phyloP scores from a whole-genome alignment of 2,888 invertebrate genomes.

The Augiades crinisus region DNA sequence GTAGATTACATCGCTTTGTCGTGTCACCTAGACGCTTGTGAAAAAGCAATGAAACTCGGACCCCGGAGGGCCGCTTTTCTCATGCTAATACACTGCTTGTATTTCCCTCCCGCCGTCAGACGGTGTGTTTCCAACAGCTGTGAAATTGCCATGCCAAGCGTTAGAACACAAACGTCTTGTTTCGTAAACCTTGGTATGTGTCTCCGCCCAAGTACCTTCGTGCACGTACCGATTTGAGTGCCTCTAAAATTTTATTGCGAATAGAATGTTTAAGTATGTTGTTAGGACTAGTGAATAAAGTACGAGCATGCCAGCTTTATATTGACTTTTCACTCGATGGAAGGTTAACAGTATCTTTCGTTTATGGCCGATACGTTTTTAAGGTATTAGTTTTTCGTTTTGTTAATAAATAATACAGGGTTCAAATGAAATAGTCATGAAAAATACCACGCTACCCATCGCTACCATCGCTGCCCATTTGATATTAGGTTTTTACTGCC shows the following conservation, averaged over 20 bases:
- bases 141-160: constrained; percentile 63
- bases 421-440: too few relatives aligned
- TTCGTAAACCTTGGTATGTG: constrained; percentile 28
- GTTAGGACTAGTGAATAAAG: constrained; percentile 23
- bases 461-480: too few relatives aligned
- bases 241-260: constrained; percentile 27
- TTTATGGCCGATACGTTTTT: neutral
- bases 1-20: constrained; percentile 28
- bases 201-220: constrained; percentile 21
- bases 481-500: too few relatives aligned
- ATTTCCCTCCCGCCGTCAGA: constrained; percentile 45
- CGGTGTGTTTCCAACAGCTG: constrained; percentile 56
- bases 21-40: constrained; percentile 6
- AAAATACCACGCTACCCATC: too few relatives aligned
- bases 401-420: too few relatives aligned
- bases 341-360: constrained; percentile 1
- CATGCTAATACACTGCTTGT: constrained; percentile 49
- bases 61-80: constrained; percentile 40
- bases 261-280: constrained; percentile 25
- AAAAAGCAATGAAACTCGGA: constrained; percentile 44
- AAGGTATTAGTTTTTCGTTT: neutral
- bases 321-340: constrained; percentile 17
- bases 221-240: constrained; percentile 27
- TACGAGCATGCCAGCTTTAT: constrained; percentile 6
- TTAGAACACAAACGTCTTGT: constrained; percentile 30